Evolutionary conservation across 2,888 invertebrate species (phyloP).

Genomic region (Fissipunctia ypsillon): DNA sequence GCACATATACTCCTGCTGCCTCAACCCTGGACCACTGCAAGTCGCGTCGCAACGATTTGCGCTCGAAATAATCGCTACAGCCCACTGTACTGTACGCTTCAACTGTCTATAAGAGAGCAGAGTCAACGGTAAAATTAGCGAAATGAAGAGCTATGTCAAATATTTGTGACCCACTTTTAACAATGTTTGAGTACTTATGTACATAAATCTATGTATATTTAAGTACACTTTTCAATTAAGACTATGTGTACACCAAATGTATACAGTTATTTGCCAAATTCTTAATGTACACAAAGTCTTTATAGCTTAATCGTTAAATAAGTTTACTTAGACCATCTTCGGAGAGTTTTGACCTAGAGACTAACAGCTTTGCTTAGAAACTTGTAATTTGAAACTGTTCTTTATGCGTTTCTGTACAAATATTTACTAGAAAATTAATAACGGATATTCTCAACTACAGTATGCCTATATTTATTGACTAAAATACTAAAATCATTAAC

Average conservation of each 20-base stretch:
- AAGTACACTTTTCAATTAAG: constrained; percentile 61
- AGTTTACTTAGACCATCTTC: constrained; percentile 35
- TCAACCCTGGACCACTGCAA: not conserved
- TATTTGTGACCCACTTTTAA: constrained; percentile 65
- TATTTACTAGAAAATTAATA: constrained; percentile 14
- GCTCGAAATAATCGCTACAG: constrained; percentile 3
- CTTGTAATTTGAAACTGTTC: constrained; percentile 32
- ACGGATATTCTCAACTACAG: not conserved
- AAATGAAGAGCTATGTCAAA: constrained; percentile 65
- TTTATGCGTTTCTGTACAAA: constrained; percentile 20
- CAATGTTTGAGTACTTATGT: constrained; percentile 54
- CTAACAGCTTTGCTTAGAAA: constrained; percentile 31
- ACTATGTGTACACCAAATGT: constrained; percentile 41
- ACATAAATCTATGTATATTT: constrained; percentile 48
- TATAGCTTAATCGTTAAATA: constrained; percentile 34
- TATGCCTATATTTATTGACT: not conserved
- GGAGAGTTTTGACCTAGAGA: constrained; percentile 38
- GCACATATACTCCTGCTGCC: constrained; percentile 15
- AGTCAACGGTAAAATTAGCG: constrained; percentile 63
- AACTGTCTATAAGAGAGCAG: constrained; percentile 48
- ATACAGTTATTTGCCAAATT: constrained; percentile 38
- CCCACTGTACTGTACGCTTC: constrained; percentile 11
- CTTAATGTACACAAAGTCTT: constrained; percentile 23
- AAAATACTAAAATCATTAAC: not conserved
- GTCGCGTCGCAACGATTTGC: not conserved